Evolutionary conservation across 2,797 vertebrate species (phyloP), one percentile per base, ranked within the genome.

Genomic region (Potorous gilbertii): DNA sequence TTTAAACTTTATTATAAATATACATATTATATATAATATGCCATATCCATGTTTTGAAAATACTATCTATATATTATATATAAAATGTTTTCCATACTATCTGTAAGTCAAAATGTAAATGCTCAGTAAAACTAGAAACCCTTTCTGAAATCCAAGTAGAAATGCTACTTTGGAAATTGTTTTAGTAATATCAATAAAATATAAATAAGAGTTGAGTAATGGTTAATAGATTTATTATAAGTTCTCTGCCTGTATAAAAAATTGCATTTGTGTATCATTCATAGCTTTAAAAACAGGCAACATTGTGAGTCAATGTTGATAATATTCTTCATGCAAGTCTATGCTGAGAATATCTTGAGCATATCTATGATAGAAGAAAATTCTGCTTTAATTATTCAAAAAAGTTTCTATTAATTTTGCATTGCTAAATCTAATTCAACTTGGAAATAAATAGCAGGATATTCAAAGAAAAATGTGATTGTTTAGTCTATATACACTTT

Each of bases 101-200:
- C 21, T 81, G n/a, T 81, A 46, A 81, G 6, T 40, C 16, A 40
- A 81, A 40, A 95, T 94, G 52, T 1, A 92, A 94, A 54, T 27
- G 6, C 66, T 46, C 12, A 81, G 46, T 14, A 66, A 13, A 31
- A 4, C 5, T 81, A 81, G 1, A 90, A 55, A 94, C 95, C 54
- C 66, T 94, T 91, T 94, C 31, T 97, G 95, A 97, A 95, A 89
- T 90, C 81, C 90, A 95, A 56, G 62, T 96, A 97, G 6, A 11
- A 95, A 96, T 97, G 89, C 29, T 54, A 96, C 94, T 94, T 97
- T 56, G 5, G 96, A 98, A 96, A 31, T 46, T 14, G 92, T 56
- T 97, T 96, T 54, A 81, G 56, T 92, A 29, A 90, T 93, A n/a
- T 95, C 97, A 55, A 62, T 66, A 96, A 97, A 97, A 97, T 56